A percentile compares a stretch with the other conserved stretches of the same genome.
Conservation (phyloP, 1,140 invertebrate genomes). For the Ditylenchus dipsaci region DNA sequence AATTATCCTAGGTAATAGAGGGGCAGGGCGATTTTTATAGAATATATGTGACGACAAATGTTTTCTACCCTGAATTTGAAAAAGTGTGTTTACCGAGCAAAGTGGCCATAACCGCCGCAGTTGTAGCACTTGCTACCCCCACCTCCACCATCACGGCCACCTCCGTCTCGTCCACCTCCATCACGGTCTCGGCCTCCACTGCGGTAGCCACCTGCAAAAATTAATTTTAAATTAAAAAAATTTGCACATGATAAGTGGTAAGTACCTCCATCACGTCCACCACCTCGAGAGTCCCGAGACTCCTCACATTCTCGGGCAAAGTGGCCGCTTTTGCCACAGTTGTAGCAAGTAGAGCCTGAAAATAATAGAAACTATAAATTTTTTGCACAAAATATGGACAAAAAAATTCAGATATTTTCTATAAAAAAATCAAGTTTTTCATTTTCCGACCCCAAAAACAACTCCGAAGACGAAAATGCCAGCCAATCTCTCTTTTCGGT, state of each 20-base stretch:
- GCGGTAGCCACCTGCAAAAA: constrained; percentile 4
- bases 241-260: background rate
- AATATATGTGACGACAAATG: too few relatives aligned
- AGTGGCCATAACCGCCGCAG: constrained; percentile 1
- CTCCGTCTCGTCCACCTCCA: constrained; percentile 2
- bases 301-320: background rate
- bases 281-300: background rate
- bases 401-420: background rate
- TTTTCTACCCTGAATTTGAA: too few relatives aligned
- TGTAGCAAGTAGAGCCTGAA: constrained; percentile 8
- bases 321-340: constrained; percentile 4
- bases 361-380: background rate
- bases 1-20: too few relatives aligned
- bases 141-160: constrained; percentile 1
- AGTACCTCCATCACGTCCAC: background rate
- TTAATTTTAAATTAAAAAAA: too few relatives aligned
- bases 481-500: background rate
- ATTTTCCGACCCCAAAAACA: background rate
- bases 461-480: background rate
- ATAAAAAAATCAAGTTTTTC: background rate
- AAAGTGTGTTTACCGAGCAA: background rate
- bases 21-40: too few relatives aligned
- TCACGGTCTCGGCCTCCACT: constrained; percentile 3
- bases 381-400: background rate
- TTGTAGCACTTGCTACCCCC: constrained; percentile 10